Percentiles rank a stretch among this genome's conserved stretches.
These are phyloP conservation scores for Sciurus carolinensis DNA, from an alignment of 2,797 vertebrate species.

Conservation along the genomic window DNA sequence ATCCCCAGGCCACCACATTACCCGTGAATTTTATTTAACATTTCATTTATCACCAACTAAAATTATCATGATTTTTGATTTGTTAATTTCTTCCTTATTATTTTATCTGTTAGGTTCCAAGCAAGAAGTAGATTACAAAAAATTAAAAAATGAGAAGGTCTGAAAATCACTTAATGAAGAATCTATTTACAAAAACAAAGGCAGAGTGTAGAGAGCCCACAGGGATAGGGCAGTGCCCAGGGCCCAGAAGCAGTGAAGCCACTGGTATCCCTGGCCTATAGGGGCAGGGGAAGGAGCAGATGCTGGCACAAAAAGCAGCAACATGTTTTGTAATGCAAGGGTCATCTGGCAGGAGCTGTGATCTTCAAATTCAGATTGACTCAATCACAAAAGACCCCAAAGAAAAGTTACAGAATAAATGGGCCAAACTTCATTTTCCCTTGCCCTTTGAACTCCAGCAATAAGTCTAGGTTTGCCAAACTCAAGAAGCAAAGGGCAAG, in stretches of 20 bases:
- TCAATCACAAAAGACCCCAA: background rate
- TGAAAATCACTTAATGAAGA: background rate
- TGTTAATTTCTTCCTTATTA: background rate
- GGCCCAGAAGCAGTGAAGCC: background rate
- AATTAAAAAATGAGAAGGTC: background rate
- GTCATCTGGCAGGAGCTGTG: background rate
- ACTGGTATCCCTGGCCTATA: background rate
- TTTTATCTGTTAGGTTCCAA: background rate
- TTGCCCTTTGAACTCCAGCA: background rate
- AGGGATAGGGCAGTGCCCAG: accelerated
- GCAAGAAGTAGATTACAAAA: background rate
- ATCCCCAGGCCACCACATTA: too few relatives aligned
- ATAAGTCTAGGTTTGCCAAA: background rate
- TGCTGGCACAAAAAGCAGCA: background rate
- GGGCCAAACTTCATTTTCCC: accelerated
- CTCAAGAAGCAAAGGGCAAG: background rate
- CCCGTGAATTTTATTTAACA: background rate
- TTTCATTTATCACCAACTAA: conserved; percentile 23
- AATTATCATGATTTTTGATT: background rate
- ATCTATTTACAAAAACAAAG: background rate
- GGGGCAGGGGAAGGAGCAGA: accelerated
- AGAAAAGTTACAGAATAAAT: background rate
- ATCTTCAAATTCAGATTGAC: background rate
- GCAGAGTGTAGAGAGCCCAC: background rate
- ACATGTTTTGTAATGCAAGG: background rate